Percentiles rank a stretch among this genome's conserved stretches.
These are phyloP conservation scores for Syndactyla subalaris DNA, from an alignment of 2,797 vertebrate species.

Conservation along the genomic window DNA sequence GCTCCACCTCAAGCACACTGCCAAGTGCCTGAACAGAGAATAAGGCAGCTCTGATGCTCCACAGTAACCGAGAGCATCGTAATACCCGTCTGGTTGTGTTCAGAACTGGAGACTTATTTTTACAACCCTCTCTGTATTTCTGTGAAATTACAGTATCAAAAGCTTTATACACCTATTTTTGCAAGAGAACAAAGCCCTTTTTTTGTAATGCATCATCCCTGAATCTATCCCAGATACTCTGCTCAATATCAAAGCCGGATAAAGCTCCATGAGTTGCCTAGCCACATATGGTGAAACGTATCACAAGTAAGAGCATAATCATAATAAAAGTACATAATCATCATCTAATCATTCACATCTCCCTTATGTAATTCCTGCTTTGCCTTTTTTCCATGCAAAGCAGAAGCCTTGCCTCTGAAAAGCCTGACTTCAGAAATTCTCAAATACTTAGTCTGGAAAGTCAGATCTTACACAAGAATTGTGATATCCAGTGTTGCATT, in stretches of 20 bases:
- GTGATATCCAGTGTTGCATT: neutral
- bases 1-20: neutral
- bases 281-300: neutral
- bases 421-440: neutral
- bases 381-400: neutral
- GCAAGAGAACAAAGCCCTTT: neutral
- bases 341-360: neutral
- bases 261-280: neutral
- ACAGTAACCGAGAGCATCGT: accelerated
- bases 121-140: neutral
- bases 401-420: neutral
- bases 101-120: neutral
- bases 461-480: neutral
- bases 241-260: neutral
- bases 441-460: neutral
- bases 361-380: neutral
- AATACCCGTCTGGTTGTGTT: neutral
- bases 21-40: neutral
- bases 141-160: neutral
- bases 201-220: neutral
- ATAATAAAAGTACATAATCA: neutral
- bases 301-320: neutral
- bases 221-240: neutral
- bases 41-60: neutral
- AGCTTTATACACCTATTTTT: neutral